These are phyloP conservation scores for Drosophila sordidula DNA, from an alignment of 2,888 invertebrate species.

Conservation along the genomic window DNA sequence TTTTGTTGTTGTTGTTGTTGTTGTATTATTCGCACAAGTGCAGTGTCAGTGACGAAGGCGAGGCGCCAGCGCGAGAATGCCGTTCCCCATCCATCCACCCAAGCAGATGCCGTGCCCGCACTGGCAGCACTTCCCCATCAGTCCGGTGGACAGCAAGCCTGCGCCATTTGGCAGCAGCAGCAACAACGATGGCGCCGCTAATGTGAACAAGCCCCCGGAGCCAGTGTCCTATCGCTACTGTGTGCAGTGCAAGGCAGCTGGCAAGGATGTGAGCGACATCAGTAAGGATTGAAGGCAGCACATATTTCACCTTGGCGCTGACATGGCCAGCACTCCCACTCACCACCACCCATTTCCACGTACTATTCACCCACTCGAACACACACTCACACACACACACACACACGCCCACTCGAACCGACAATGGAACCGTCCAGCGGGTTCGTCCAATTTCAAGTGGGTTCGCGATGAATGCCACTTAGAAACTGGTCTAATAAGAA, in stretches of 20 bases:
- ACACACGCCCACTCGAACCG: constrained; percentile 5
- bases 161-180: constrained; percentile 51
- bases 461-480: constrained; percentile 18
- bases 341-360: constrained; percentile 4
- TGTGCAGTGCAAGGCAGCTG: constrained; percentile 57
- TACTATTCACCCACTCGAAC: neutral
- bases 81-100: constrained; percentile 83
- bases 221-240: constrained; percentile 71
- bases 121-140: constrained; percentile 84
- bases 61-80: constrained; percentile 52
- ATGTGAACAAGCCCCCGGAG: constrained; percentile 63
- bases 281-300: constrained; percentile 42
- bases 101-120: constrained; percentile 84
- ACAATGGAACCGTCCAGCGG: constrained; percentile 21
- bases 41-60: constrained; percentile 7
- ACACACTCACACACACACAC: neutral
- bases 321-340: constrained; percentile 1
- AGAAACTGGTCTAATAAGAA: constrained; percentile 10
- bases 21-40: constrained; percentile 16
- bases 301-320: constrained; percentile 10
- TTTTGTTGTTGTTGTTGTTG: neutral
- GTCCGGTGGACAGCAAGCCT: constrained; percentile 72
- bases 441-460: constrained; percentile 26
- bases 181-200: constrained; percentile 2
- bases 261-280: constrained; percentile 38